A percentile compares a stretch with the other conserved stretches of the same genome.
Evolutionary conservation across 2,888 invertebrate species (phyloP).

Genomic region (Morpho helenor): DNA sequence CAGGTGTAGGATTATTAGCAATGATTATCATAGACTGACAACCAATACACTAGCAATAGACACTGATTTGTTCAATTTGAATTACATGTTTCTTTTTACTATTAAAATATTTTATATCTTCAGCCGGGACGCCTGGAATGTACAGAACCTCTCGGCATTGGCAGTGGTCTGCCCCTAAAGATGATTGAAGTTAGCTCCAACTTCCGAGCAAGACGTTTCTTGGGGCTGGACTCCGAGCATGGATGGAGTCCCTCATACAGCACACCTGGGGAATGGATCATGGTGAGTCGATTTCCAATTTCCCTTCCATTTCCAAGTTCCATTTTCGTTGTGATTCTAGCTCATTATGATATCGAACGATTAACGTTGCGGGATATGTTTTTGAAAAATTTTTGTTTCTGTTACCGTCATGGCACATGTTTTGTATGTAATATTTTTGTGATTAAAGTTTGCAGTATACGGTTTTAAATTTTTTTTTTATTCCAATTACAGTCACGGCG

Average conservation of each 20-base stretch:
- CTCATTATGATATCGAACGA: too few species aligned
- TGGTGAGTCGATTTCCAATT: constrained; percentile 56
- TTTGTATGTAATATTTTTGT: too few species aligned
- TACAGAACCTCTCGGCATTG: constrained; percentile 86
- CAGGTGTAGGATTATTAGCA: too few species aligned
- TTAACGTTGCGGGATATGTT: too few species aligned
- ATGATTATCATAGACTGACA: too few species aligned
- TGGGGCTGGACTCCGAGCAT: constrained; percentile 63
- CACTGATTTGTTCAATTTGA: too few species aligned
- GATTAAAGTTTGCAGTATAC: too few species aligned
- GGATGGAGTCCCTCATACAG: constrained; percentile 85
- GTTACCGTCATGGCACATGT: too few species aligned
- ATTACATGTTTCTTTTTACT: background rate
- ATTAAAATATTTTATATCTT: background rate
- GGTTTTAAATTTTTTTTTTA: too few species aligned
- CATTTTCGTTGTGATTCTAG: background rate
- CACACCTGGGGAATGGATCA: constrained; percentile 84
- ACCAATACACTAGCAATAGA: too few species aligned
- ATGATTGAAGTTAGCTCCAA: constrained; percentile 85
- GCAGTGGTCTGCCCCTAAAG: constrained; percentile 80
- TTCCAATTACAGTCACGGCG: too few species aligned
- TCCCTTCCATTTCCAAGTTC: background rate
- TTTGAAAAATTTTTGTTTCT: too few species aligned
- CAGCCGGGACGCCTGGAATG: constrained; percentile 66
- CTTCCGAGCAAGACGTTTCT: constrained; percentile 53